These are phyloP conservation scores for Gymnosoma rotundatum DNA, from an alignment of 2,888 invertebrate genomes.

Conservation along the genomic window DNA sequence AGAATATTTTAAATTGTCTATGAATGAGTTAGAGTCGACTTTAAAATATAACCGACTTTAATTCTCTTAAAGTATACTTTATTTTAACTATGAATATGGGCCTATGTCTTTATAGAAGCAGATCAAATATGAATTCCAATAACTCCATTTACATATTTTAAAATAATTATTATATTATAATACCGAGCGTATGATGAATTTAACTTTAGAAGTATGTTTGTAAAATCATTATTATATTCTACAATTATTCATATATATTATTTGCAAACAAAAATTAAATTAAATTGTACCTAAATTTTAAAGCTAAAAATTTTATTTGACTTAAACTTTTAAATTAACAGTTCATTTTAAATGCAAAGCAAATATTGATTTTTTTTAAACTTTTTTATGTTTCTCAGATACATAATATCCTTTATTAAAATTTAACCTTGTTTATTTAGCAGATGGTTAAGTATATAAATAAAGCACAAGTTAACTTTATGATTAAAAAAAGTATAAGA, in stretches of 20 bases:
- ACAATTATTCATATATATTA: not conserved
- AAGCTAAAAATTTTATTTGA: not conserved
- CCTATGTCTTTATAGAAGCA: too few relatives aligned
- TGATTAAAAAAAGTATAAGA: not conserved
- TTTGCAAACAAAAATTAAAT: not conserved
- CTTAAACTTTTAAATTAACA: not conserved
- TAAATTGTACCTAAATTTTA: not conserved
- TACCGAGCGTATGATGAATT: conserved; percentile 14
- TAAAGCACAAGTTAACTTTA: not conserved
- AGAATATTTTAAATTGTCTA: too few relatives aligned
- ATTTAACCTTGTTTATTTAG: not conserved
- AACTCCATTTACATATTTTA: too few relatives aligned
- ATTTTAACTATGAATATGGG: too few relatives aligned
- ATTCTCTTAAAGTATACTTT: too few relatives aligned
- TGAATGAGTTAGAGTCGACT: too few relatives aligned
- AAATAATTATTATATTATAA: too few relatives aligned
- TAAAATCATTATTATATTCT: too few relatives aligned
- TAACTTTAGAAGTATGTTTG: conserved; percentile 3
- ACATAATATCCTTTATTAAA: not conserved
- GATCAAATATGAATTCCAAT: too few relatives aligned
- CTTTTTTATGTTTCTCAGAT: not conserved
- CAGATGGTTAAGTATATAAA: not conserved
- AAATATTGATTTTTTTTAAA: not conserved
- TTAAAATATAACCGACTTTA: too few relatives aligned
- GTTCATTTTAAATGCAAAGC: not conserved